Evolutionary conservation across 2,888 invertebrate species (phyloP), one percentile per base, ranked within the genome.

Genomic region (Chrysodeixis includens): DNA sequence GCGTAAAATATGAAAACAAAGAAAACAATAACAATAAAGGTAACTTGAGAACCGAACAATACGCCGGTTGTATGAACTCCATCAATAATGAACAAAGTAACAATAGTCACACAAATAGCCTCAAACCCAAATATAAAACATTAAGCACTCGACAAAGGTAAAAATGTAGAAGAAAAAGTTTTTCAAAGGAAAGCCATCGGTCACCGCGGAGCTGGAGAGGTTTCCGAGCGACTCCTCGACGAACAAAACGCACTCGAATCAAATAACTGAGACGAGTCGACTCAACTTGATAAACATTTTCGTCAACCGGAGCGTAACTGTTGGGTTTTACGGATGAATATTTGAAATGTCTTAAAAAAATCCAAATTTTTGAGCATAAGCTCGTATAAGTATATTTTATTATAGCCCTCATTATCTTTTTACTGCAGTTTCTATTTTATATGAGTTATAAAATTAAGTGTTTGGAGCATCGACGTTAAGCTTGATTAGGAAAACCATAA

Each of bases 201-300:
- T 72, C 59, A 54, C 44, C 26, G 59, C 9, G 16, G 22, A 55
- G 14, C 1, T 44, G 14, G 18, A 22, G 35, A 46, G 46, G 35
- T 14, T 32, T 52, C 22, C 30, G 58, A 60, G 53, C 30, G n/a
- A 59, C 40, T 60, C 44, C n/a, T 53, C 12, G 12, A 0, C 53
- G 65, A 67, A 75, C 46, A 62, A 69, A 65, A 63, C 30, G 56
- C 44, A 63, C 67, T 63, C 44, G 30, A 12, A 49, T 58, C 35
- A 14, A 62, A 56, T 52, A 69, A 66, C 18, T 46, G 18, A 22
- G 14, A 14, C 9, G 40, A 56, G 30, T 16, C 10, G 10, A 35
- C 20, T 40, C 3, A 9, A 16, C 30, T 26, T 30, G 30, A 20
- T 56, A 52, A 44, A 44, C n/a, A 22, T 52, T 51, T 22, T 52